Evolutionary conservation across 2,888 invertebrate species (phyloP), one percentile per base, ranked within the genome.

Genomic region (Theretra japonica): DNA sequence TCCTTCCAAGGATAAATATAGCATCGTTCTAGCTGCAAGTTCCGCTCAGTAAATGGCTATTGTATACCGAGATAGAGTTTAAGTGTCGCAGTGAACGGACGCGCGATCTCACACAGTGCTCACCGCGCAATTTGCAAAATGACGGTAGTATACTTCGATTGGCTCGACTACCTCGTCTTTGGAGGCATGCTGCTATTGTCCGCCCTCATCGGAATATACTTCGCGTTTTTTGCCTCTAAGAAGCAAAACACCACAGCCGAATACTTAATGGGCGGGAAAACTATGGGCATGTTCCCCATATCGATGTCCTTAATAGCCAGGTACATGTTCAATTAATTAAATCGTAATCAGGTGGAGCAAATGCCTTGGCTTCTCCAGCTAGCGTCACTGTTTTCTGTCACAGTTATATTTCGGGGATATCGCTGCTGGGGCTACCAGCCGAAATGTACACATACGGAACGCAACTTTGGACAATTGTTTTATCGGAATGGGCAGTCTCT

Each of bases 391-490:
- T 48, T 65, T 48, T 70, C 70, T 92, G 73, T 75, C 95, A 73
- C 92, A 97, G 97, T 89, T 97, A 97, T 82, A 96, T 97, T 79
- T 97, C 97, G 41, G 97, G 97, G 3, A 97, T 97, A 74, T 96
- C 96, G 30, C 92, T 97, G 72, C 89, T 97, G 74, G 97, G 97
- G 19, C 90, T 96, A 30, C 97, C 97, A 0, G 96, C 97, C 0
- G 97, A 97, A 91, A 96, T 97, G 95, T 97, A 97, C 83, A 96
- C 96, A 0, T 97, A 96, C 80, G 97, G 97, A 2, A 96, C 97
- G 0, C 97, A 97, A 84, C 95, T 96, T 69, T 96, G 96, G 96
- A 95, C 96, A 82, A 94, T 96, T 71, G 93, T 96, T 3, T 86
- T 96, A 30, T 95, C 96, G 0, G 96, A 97, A 88, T 94, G 94